phyloP scores from a whole-genome alignment of 2,797 vertebrate species.

The Tokudaia tokunoshimensis region DNA sequence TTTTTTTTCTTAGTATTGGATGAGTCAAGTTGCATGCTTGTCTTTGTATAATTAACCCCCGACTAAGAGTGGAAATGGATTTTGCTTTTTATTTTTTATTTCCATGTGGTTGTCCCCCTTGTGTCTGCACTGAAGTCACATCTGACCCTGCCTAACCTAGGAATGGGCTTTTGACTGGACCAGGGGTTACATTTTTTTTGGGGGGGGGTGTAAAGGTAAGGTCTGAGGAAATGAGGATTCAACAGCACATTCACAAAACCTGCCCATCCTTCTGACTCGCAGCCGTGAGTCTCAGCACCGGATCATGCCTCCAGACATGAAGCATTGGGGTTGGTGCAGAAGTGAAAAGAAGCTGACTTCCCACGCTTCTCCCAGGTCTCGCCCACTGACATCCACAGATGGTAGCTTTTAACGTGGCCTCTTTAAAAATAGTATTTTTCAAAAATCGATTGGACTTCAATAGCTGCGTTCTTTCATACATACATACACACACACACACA shows the following conservation, averaged over 20 bases:
- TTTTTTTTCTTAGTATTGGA: slow-evolving; percentile 35
- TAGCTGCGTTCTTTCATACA: slow-evolving; percentile 17
- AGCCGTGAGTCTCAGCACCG: neutral
- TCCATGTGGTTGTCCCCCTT: neutral
- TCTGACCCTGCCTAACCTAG: neutral
- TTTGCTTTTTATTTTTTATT: slow-evolving; percentile 43
- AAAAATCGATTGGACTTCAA: neutral
- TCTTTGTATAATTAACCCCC: slow-evolving; percentile 13
- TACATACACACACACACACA: neutral
- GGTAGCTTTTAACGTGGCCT: neutral
- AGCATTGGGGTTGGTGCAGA: slow-evolving; percentile 21
- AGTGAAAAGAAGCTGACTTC: slow-evolving; percentile 63
- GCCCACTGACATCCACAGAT: neutral
- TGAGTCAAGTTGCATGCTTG: slow-evolving; percentile 49
- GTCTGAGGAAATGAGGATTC: neutral
- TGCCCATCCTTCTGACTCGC: slow-evolving; percentile 33
- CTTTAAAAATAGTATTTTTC: neutral
- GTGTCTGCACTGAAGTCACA: neutral
- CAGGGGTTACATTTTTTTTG: slow-evolving; percentile 35
- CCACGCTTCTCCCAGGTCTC: neutral
- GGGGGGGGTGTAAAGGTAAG: neutral
- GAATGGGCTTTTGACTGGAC: neutral
- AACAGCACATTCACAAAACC: neutral
- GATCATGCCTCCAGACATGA: slow-evolving; percentile 19
- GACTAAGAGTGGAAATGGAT: neutral